Evolutionary conservation across 2,797 vertebrate species (phyloP).

Genomic region (Dendrocincla fuliginosa): DNA sequence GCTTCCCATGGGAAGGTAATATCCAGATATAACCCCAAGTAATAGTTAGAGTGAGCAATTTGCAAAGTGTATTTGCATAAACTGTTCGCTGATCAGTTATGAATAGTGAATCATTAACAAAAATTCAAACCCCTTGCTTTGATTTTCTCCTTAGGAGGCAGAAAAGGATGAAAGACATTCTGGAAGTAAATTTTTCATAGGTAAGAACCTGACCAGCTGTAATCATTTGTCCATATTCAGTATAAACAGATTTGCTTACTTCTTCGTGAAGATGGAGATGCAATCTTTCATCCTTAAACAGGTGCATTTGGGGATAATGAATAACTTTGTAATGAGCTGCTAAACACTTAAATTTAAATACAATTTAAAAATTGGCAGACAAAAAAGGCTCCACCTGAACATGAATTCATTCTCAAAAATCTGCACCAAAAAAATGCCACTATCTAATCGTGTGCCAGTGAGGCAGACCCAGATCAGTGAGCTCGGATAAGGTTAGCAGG

Average conservation of each 20-base stretch:
- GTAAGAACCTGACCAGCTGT: constrained; percentile 23
- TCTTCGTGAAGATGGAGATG: background rate
- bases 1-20: background rate
- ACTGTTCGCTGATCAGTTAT: constrained; percentile 37
- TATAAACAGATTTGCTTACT: constrained; percentile 22
- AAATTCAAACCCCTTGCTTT: constrained; percentile 29
- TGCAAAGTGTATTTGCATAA: constrained; percentile 42
- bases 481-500: background rate
- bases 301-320: background rate
- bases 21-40: constrained; percentile 13
- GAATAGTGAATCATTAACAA: constrained; percentile 46
- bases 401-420: background rate
- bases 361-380: background rate
- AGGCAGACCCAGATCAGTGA: background rate
- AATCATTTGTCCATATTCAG: background rate
- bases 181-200: constrained; percentile 6
- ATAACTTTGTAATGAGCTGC: background rate
- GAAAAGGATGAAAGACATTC: constrained; percentile 14
- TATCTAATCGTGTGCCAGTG: background rate
- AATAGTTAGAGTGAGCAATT: constrained; percentile 25
- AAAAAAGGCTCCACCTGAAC: background rate
- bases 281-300: background rate
- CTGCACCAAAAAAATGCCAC: background rate
- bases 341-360: background rate
- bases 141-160: constrained; percentile 31